Evolutionary conservation across 2,888 invertebrate species (phyloP), one percentile per base, ranked within the genome.

Genomic region (Drosophila suboccidentalis): DNA sequence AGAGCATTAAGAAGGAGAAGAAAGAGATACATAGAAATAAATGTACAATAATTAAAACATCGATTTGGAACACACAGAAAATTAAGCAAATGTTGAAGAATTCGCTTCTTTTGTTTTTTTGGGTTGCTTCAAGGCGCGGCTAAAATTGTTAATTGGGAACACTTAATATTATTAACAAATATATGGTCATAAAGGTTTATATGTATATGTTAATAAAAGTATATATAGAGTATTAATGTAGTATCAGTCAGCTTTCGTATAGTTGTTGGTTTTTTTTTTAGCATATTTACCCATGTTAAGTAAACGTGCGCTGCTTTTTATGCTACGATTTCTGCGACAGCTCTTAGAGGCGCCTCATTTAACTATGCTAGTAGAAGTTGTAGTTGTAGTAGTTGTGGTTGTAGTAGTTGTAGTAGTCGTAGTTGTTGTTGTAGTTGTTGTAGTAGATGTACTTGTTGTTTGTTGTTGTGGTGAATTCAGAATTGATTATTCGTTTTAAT

Each of bases 271-370:
- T n/a, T 10, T 10, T 29, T 75, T 10, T 10, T 29, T 75, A 60
- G 66, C 78, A 87, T 88, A 88, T 88, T 88, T 88, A 89, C 89
- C 87, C 89, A 88, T 89, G 86, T 82, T 89, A 87, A 87, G 85
- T 89, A 82, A 84, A 80, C 82, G 71, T 80, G 87, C 86, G 87
- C 87, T 76, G 79, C 53, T 75, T 75, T 64, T 62, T 86, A 78
- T 81, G 80, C 84, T 80, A 87, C 64, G 80, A 74, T 78, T 76
- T 71, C 62, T 67, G 78, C 69, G 68, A 75, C 63, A 57, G 69
- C 77, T 59, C 54, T 70, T 50, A 78, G 64, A 57, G 71, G 60
- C 71, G 63, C 71, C 78, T 77, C 77, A 71, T 87, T 73, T 44
- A 36, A 15, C 10, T 43, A 34, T 36, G 11, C 10, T 50, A 64